phyloP scores from a whole-genome alignment of 2,113 vertebrate species.

The Tautogolabrus adspersus region DNA sequence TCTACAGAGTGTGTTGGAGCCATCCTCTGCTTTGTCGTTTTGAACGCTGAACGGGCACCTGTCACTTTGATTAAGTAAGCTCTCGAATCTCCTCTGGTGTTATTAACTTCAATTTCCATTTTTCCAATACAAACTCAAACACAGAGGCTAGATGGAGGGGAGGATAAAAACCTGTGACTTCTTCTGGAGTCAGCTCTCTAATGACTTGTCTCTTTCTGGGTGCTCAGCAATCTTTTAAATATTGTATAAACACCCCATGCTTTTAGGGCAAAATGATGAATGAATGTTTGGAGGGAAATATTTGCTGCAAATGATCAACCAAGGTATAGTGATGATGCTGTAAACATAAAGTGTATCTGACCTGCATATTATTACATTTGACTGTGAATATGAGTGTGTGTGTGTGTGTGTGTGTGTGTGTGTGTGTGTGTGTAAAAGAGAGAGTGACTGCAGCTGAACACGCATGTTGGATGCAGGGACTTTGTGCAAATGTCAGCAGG shows the following conservation, averaged over 20 bases:
- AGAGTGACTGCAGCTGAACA: constrained; percentile 31
- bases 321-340: neutral
- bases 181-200: constrained; percentile 39
- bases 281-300: constrained; percentile 6
- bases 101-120: constrained; percentile 78
- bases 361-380: neutral
- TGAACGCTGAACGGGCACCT: constrained; percentile 62
- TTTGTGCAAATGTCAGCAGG: constrained; percentile 82
- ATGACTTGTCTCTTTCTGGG: constrained; percentile 33
- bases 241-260: constrained; percentile 3
- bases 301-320: neutral
- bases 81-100: constrained; percentile 65
- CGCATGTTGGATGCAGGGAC: constrained; percentile 65
- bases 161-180: constrained; percentile 30
- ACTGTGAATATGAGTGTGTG: neutral
- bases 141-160: constrained; percentile 21
- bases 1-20: constrained; percentile 55
- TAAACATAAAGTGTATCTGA: constrained; percentile 1
- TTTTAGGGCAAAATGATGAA: constrained; percentile 30
- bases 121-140: constrained; percentile 51
- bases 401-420: constrained; percentile 7
- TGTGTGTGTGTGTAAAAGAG: neutral
- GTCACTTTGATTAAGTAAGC: constrained; percentile 79
- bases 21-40: constrained; percentile 65
- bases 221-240: constrained; percentile 33